Conservation (phyloP, 1,140 invertebrate species). For the Caenorhabditis brenneri region DNA sequence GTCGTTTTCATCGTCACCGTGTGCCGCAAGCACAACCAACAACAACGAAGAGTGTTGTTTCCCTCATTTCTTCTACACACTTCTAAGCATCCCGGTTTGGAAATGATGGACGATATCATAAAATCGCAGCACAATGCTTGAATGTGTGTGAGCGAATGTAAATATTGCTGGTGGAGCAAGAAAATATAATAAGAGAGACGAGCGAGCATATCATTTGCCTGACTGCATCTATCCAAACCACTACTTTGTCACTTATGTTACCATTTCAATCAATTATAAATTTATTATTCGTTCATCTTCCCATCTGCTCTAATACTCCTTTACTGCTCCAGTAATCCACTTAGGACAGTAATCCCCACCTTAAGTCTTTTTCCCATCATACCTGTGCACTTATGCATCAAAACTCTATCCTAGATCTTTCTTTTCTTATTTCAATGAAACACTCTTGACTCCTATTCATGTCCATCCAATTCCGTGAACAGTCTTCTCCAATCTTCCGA, state of each 20-base stretch:
- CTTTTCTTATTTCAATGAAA: neutral
- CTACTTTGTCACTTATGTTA: neutral
- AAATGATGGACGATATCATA: conserved; percentile 24
- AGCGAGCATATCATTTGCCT: neutral
- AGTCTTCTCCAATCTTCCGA: neutral
- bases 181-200: neutral
- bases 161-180: conserved; percentile 19
- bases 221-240: neutral
- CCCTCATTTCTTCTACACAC: neutral
- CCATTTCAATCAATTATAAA: neutral
- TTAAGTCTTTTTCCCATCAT: neutral
- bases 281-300: neutral
- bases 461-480: too few relatives aligned
- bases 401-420: neutral
- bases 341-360: neutral
- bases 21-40: neutral
- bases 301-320: neutral
- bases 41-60: neutral
- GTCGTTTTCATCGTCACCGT: neutral
- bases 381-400: neutral
- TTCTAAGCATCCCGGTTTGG: conserved; percentile 25
- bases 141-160: conserved; percentile 20
- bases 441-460: neutral
- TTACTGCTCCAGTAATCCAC: neutral
- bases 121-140: conserved; percentile 39